Conservation (phyloP, 2,113 vertebrate genomes). For the Clinocottus analis region DNA sequence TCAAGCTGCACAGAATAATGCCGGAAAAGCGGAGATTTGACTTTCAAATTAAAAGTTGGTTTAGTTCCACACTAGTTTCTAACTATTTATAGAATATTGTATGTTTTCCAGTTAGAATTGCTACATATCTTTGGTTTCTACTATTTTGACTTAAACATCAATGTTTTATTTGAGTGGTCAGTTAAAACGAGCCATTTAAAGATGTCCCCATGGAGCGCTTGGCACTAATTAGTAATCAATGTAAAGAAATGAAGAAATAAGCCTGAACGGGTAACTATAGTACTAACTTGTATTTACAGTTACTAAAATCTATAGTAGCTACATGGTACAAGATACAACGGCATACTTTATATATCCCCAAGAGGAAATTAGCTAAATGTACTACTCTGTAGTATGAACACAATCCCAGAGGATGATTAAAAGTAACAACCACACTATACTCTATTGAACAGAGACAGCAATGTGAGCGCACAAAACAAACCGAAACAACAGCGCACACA, state of each 20-base stretch:
- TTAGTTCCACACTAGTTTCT: too few relatives aligned
- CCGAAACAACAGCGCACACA: background rate
- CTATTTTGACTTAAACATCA: background rate
- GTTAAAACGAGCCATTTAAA: background rate
- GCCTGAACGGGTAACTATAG: too few relatives aligned
- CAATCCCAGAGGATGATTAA: background rate
- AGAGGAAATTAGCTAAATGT: too few relatives aligned
- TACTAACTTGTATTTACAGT: too few relatives aligned
- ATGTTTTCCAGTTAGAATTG: too few relatives aligned
- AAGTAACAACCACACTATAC: background rate
- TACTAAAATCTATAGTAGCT: background rate
- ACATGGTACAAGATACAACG: too few relatives aligned
- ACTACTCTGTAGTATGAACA: background rate
- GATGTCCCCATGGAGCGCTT: background rate
- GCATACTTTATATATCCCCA: too few relatives aligned
- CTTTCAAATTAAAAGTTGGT: conserved; percentile 21
- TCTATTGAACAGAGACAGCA: background rate
- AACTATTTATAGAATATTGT: background rate
- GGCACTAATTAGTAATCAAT: background rate
- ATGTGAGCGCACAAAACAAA: background rate
- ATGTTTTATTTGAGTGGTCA: background rate
- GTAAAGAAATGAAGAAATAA: background rate
- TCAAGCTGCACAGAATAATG: background rate
- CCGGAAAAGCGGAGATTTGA: background rate
- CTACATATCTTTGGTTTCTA: background rate